Conservation (phyloP, 2,113 vertebrate genomes). For the Channa argus region DNA sequence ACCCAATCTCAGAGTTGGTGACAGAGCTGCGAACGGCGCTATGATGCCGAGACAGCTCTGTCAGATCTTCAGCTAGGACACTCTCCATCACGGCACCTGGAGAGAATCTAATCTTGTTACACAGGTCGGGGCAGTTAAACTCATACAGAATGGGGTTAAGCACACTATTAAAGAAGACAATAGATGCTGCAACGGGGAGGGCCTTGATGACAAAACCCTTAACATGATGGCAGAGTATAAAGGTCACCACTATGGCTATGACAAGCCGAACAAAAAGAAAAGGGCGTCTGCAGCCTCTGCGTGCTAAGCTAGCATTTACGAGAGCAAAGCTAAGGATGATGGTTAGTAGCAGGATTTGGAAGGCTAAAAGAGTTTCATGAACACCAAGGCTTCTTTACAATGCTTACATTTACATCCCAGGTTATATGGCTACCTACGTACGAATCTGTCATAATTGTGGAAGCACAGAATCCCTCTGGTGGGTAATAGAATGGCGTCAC, state of each 20-base stretch:
- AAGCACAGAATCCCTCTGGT: constrained; percentile 71
- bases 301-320: constrained; percentile 58
- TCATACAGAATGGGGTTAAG: constrained; percentile 86
- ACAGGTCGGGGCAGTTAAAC: constrained; percentile 82
- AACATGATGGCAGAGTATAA: constrained; percentile 67
- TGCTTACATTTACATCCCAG: constrained; percentile 30
- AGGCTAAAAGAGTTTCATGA: constrained; percentile 82
- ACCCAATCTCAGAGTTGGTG: constrained; percentile 8
- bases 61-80: constrained; percentile 81
- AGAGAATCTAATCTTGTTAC: constrained; percentile 79
- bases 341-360: constrained; percentile 76
- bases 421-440: background rate
- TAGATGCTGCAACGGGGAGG: constrained; percentile 62
- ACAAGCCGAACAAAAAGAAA: constrained; percentile 82
- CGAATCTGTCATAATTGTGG: constrained; percentile 68
- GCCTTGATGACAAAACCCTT: background rate
- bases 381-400: constrained; percentile 67
- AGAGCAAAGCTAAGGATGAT: constrained; percentile 78
- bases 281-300: constrained; percentile 60
- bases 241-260: constrained; percentile 79
- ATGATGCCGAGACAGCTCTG: constrained; percentile 49
- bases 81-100: constrained; percentile 80
- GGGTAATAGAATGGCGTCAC: constrained; percentile 23
- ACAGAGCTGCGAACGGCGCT: constrained; percentile 51
- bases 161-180: constrained; percentile 82